These are phyloP conservation scores for Lycaena phlaeas DNA, from an alignment of 2,888 invertebrate species.

Conservation along the genomic window DNA sequence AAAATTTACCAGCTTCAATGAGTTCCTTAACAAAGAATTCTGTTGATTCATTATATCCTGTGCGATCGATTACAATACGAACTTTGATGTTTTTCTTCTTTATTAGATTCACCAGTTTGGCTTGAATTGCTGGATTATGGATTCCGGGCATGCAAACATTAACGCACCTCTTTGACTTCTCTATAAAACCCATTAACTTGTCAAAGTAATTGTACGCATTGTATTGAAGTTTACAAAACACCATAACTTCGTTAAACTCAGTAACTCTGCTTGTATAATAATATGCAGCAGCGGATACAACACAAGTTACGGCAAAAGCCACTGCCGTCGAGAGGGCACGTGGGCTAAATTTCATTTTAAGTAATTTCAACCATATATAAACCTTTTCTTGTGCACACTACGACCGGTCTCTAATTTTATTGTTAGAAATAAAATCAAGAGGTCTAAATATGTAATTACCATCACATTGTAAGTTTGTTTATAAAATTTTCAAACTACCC, in stretches of 20 bases:
- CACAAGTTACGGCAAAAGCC: slow-evolving; percentile 54
- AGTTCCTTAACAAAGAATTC: slow-evolving; percentile 55
- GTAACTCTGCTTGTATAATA: slow-evolving; percentile 48
- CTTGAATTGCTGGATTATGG: slow-evolving; percentile 61
- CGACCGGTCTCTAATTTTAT: slow-evolving; percentile 47
- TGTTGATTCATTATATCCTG: slow-evolving; percentile 51
- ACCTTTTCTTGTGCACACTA: slow-evolving; percentile 23
- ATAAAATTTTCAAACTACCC: slow-evolving; percentile 35
- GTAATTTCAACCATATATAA: slow-evolving; percentile 51
- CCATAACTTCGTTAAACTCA: slow-evolving; percentile 63
- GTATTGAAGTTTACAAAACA: slow-evolving; percentile 62
- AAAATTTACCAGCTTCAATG: slow-evolving; percentile 46
- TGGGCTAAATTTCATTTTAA: slow-evolving; percentile 54
- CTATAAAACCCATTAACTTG: slow-evolving; percentile 54
- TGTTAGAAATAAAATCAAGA: slow-evolving; percentile 45
- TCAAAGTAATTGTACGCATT: slow-evolving; percentile 62
- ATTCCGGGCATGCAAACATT: slow-evolving; percentile 64
- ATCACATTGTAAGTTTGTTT: slow-evolving; percentile 20
- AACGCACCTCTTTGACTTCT: slow-evolving; percentile 46
- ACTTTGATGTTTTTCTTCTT: slow-evolving; percentile 48
- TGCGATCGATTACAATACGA: slow-evolving; percentile 51
- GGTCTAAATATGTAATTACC: slow-evolving; percentile 32
- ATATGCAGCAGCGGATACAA: slow-evolving; percentile 54
- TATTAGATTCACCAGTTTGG: slow-evolving; percentile 45
- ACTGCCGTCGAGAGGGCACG: slow-evolving; percentile 52